Conservation (phyloP, 1,140 invertebrate species). For the Brachionus angularis region DNA sequence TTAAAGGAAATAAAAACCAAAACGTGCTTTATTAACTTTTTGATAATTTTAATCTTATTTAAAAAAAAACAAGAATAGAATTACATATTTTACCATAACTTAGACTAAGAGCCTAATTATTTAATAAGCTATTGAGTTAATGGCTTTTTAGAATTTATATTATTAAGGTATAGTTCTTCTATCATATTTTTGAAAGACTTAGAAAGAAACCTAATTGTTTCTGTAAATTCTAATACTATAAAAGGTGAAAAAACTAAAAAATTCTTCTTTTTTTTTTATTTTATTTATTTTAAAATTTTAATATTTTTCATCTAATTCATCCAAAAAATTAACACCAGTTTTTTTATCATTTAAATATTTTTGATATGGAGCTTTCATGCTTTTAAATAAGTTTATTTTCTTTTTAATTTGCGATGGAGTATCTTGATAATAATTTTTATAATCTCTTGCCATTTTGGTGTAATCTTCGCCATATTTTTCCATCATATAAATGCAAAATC, state of each 20-base stretch:
- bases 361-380: conserved; percentile 7
- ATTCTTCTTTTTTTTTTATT: background rate
- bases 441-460: conserved; percentile 40
- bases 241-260: conserved; percentile 10
- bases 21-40: no score
- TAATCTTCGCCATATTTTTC: conserved; percentile 43
- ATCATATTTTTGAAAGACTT: no score
- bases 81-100: no score
- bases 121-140: no score
- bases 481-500: conserved; percentile 42
- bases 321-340: conserved; percentile 37
- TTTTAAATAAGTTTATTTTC: conserved; percentile 34
- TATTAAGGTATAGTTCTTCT: no score
- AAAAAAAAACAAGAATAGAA: no score
- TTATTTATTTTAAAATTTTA: conserved; percentile 38
- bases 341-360: conserved; percentile 40
- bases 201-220: no score
- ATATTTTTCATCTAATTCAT: conserved; percentile 40
- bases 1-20: no score
- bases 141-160: no score
- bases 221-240: no score
- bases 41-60: no score
- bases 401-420: conserved; percentile 26
- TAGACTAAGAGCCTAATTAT: no score
- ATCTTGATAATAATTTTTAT: conserved; percentile 43